Conservation (phyloP, 2,113 vertebrate genomes). For the Herpetotheres cachinnans region DNA sequence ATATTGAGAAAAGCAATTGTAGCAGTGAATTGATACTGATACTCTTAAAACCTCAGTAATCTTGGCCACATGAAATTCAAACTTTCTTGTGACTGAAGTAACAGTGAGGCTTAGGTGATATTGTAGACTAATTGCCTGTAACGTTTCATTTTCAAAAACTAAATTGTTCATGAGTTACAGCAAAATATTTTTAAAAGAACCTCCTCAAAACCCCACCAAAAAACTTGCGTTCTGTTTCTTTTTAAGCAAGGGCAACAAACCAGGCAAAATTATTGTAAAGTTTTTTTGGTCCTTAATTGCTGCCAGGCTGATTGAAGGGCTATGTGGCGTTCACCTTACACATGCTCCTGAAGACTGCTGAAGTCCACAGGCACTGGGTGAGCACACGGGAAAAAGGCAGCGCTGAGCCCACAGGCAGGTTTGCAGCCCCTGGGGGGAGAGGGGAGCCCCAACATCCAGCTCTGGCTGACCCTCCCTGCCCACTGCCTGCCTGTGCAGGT, state of each 20-base stretch:
- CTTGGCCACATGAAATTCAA: conserved; percentile 19
- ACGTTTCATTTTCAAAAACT: conserved; percentile 18
- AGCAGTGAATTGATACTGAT: conserved; percentile 5
- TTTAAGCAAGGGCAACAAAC: conserved; percentile 6
- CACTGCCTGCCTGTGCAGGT: not conserved
- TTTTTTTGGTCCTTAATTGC: not conserved
- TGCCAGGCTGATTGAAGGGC: not conserved
- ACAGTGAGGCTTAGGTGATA: conserved; percentile 24
- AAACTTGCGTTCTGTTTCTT: not conserved
- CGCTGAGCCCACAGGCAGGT: fast-evolving
- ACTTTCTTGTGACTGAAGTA: conserved; percentile 40
- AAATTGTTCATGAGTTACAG: conserved; percentile 38
- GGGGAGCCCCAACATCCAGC: not conserved
- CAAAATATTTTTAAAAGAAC: not conserved
- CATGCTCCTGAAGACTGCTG: not conserved
- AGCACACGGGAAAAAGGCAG: not conserved
- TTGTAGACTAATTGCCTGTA: not conserved
- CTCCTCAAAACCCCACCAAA: not conserved
- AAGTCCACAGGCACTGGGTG: fast-evolving
- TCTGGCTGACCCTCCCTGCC: not conserved
- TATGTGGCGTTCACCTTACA: not conserved
- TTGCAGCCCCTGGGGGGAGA: not conserved
- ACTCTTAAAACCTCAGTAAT: conserved; percentile 41
- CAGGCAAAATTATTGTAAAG: not conserved
- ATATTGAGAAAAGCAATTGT: not conserved